These are phyloP conservation scores for Fistularia commersonii DNA, from an alignment of 2,797 vertebrate genomes.

Conservation along the genomic window DNA sequence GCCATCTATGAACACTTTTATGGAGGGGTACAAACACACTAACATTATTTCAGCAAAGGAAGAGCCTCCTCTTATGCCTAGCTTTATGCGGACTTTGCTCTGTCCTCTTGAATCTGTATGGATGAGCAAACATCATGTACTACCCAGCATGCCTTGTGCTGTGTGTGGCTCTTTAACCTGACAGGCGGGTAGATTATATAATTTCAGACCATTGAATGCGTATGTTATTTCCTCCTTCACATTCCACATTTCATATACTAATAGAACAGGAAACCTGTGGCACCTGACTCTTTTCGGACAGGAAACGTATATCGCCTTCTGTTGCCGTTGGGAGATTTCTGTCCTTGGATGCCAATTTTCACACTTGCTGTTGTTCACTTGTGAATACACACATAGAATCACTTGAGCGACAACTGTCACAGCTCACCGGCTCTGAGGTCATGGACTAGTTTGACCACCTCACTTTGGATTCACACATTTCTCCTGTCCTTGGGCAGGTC, in stretches of 20 bases:
- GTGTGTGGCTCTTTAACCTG: constrained; percentile 43
- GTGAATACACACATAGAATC: constrained; percentile 12
- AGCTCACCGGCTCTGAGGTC: constrained; percentile 51
- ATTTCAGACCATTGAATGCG: constrained; percentile 45
- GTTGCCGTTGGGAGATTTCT: constrained; percentile 36
- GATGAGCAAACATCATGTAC: constrained; percentile 63
- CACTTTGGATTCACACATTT: constrained; percentile 48
- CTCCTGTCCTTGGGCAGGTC: constrained; percentile 48
- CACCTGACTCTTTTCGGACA: constrained; percentile 56
- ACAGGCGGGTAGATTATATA: constrained; percentile 46
- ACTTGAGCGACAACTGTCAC: constrained; percentile 34
- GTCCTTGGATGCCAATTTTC: constrained; percentile 26
- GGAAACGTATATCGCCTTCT: constrained; percentile 47
- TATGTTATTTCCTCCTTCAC: constrained; percentile 11
- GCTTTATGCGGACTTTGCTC: constrained; percentile 60
- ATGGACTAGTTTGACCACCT: constrained; percentile 61
- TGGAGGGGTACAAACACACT: constrained; percentile 47
- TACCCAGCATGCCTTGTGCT: constrained; percentile 38
- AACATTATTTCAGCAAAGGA: constrained; percentile 9
- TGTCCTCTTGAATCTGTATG: constrained; percentile 54
- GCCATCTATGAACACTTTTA: constrained; percentile 43
- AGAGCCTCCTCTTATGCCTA: constrained; percentile 25
- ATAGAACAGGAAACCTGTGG: constrained; percentile 66
- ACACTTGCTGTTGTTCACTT: constrained; percentile 3
- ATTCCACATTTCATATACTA: constrained; percentile 68